These are phyloP conservation scores for Dromiciops gliroides DNA, from an alignment of 2,113 vertebrate genomes.

Conservation along the genomic window DNA sequence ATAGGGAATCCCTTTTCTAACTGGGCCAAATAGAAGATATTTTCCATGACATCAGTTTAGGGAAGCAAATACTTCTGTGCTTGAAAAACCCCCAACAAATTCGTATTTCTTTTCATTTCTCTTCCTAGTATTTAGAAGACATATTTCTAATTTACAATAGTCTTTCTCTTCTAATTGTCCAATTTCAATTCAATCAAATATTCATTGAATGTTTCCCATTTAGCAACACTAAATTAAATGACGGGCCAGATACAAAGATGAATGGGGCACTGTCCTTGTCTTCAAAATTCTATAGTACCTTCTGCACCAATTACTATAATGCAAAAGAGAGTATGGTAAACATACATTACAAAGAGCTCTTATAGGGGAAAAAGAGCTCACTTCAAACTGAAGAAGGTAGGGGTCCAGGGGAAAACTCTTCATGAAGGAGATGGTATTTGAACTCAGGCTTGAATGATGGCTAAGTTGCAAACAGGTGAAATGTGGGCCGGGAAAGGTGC, in stretches of 20 bases:
- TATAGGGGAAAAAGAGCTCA: not conserved
- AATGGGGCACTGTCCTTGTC: not conserved
- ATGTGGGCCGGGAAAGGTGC: not conserved
- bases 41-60: not conserved
- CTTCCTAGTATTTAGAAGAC: not conserved
- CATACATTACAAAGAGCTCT: not conserved
- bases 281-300: not conserved
- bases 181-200: not conserved
- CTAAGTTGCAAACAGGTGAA: not conserved
- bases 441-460: not conserved
- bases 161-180: not conserved
- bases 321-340: not conserved
- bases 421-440: not conserved
- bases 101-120: not conserved
- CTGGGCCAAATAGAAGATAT: not conserved
- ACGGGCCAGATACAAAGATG: not conserved
- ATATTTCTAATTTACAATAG: not conserved
- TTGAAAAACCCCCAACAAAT: not conserved
- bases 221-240: not conserved
- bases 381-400: not conserved
- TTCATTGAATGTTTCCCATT: not conserved
- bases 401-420: not conserved
- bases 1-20: not conserved
- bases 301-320: not conserved
- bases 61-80: not conserved